Conservation (phyloP, 2,888 invertebrate species). For the Achlya flavicornis region DNA sequence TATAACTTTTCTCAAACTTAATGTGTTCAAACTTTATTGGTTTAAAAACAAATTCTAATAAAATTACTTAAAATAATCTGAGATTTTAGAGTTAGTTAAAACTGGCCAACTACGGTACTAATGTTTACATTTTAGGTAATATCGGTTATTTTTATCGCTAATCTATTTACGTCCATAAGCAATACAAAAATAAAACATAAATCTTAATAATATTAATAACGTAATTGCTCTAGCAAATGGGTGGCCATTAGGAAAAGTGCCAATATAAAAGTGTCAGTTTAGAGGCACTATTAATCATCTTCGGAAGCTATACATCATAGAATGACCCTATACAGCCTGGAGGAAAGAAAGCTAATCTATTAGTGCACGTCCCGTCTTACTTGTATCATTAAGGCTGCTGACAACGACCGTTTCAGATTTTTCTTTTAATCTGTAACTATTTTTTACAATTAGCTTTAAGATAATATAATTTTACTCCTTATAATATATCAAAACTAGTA, state of each 20-base stretch:
- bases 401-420: slow-evolving; percentile 21
- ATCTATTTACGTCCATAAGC: neutral
- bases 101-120: neutral
- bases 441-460: slow-evolving; percentile 17
- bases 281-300: slow-evolving; percentile 37
- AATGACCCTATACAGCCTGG: slow-evolving; percentile 17
- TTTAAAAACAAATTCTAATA: neutral
- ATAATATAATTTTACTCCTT: neutral
- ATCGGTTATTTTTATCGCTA: neutral
- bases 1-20: neutral
- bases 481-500: neutral
- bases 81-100: too few species aligned
- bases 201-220: slow-evolving; percentile 2
- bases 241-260: slow-evolving; percentile 18
- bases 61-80: neutral
- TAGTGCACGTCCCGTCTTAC: slow-evolving; percentile 25
- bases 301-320: slow-evolving; percentile 24
- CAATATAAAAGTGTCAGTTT: slow-evolving; percentile 31
- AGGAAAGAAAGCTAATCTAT: slow-evolving; percentile 58
- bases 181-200: neutral
- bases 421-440: slow-evolving; percentile 21
- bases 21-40: neutral
- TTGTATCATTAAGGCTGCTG: slow-evolving; percentile 32
- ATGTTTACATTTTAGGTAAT: neutral
- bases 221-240: neutral